Evolutionary conservation across 2,797 vertebrate species (phyloP).

Genomic region (Amblyraja radiata): DNA sequence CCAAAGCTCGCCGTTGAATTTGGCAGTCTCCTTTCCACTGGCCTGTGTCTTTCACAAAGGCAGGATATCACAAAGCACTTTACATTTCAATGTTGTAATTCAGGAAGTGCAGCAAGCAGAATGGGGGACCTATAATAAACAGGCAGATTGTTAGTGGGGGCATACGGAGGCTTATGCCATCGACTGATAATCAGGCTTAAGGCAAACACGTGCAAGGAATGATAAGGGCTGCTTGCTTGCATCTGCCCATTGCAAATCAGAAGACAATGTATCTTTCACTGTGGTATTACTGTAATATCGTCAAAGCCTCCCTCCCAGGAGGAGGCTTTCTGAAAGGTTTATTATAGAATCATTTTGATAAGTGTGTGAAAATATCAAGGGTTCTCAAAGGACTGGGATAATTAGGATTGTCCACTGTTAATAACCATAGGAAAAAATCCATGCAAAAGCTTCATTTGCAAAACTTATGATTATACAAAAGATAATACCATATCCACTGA

Average conservation of each 20-base stretch:
- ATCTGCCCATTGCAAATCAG: slow-evolving; percentile 23
- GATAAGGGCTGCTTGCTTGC: not conserved
- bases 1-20: too few relatives aligned
- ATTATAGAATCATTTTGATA: slow-evolving; percentile 29
- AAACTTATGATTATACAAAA: slow-evolving; percentile 19
- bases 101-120: not conserved
- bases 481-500: not conserved
- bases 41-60: not conserved
- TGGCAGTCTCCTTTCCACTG: too few relatives aligned
- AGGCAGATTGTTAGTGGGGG: not conserved
- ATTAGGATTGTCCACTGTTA: slow-evolving; percentile 6
- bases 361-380: slow-evolving; percentile 6
- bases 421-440: slow-evolving; percentile 5
- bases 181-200: not conserved
- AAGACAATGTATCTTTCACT: slow-evolving; percentile 5
- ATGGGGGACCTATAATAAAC: not conserved
- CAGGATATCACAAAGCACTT: not conserved
- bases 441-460: slow-evolving; percentile 21
- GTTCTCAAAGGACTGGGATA: not conserved
- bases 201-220: not conserved
- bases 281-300: not conserved
- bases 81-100: not conserved
- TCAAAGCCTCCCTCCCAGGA: slow-evolving; percentile 15
- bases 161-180: not conserved
- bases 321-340: slow-evolving; percentile 14